Evolutionary conservation across 2,888 invertebrate species (phyloP).

Genomic region (Dendrolimus pini): DNA sequence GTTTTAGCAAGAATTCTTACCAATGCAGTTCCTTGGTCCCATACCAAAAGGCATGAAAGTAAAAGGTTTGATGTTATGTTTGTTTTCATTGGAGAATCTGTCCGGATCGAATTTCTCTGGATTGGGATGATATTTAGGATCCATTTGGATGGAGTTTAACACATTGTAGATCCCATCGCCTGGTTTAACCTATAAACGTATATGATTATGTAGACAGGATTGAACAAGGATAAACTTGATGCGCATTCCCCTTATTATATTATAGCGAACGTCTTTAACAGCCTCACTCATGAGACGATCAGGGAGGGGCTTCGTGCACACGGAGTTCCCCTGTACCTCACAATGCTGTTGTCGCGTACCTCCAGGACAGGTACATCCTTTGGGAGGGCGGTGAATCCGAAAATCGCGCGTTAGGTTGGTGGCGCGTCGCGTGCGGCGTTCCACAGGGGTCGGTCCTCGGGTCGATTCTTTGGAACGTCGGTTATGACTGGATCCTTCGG

Average conservation of each 20-base stretch:
- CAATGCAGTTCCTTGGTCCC: constrained; percentile 70
- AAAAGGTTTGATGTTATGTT: constrained; percentile 50
- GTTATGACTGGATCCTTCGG: too few species aligned
- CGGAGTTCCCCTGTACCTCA: too few species aligned
- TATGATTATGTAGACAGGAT: constrained; percentile 19
- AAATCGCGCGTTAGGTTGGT: too few species aligned
- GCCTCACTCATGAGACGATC: too few species aligned
- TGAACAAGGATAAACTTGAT: constrained; percentile 10
- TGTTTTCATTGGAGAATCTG: constrained; percentile 48
- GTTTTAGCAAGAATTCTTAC: constrained; percentile 20
- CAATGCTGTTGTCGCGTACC: too few species aligned
- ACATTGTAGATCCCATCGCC: constrained; percentile 25
- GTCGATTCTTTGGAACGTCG: too few species aligned
- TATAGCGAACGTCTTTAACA: too few species aligned
- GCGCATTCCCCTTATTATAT: constrained; percentile 8
- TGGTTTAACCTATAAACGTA: constrained; percentile 17
- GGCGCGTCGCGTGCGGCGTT: too few species aligned
- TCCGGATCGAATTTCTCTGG: constrained; percentile 49
- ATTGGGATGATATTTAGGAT: constrained; percentile 24
- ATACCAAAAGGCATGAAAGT: constrained; percentile 67
- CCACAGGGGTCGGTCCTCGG: too few species aligned
- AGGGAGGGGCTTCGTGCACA: too few species aligned
- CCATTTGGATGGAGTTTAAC: constrained; percentile 28
- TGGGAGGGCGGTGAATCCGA: too few species aligned
- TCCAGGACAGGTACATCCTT: too few species aligned